A percentile compares a stretch with the other conserved stretches of the same genome.
These are phyloP conservation scores for Celastrina argiolus DNA, from an alignment of 2,888 invertebrate genomes.

Conservation along the genomic window DNA sequence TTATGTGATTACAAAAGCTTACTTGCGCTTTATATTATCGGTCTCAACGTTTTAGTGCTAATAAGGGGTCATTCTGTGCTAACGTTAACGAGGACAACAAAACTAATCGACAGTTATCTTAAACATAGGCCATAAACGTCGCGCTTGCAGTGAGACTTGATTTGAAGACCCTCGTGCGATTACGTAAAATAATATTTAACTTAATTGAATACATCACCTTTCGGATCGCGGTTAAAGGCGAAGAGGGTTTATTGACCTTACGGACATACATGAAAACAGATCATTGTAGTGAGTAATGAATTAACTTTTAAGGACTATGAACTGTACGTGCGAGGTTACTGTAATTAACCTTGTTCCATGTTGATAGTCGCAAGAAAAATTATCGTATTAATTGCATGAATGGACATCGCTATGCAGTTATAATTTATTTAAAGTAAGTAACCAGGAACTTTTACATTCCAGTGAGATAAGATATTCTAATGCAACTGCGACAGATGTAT, in stretches of 20 bases:
- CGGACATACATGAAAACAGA: background rate
- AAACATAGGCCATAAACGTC: background rate
- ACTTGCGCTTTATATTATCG: background rate
- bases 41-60: background rate
- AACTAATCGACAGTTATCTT: background rate
- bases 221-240: background rate
- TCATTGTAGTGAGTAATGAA: background rate
- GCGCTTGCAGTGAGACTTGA: background rate
- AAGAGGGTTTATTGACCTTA: background rate
- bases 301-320: constrained; percentile 10
- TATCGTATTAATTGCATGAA: constrained; percentile 7
- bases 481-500: background rate
- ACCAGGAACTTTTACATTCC: constrained; percentile 9
- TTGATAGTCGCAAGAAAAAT: constrained; percentile 8
- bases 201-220: constrained; percentile 6
- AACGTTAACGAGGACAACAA: background rate
- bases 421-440: constrained; percentile 1
- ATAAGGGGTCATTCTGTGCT: background rate
- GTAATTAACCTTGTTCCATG: background rate
- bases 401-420: constrained; percentile 1
- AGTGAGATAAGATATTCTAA: background rate
- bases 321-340: background rate
- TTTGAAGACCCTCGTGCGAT: background rate
- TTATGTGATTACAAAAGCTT: background rate
- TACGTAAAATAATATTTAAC: background rate